phyloP scores from a whole-genome alignment of 1,140 invertebrate genomes.

The Pollicipes pollicipes region DNA sequence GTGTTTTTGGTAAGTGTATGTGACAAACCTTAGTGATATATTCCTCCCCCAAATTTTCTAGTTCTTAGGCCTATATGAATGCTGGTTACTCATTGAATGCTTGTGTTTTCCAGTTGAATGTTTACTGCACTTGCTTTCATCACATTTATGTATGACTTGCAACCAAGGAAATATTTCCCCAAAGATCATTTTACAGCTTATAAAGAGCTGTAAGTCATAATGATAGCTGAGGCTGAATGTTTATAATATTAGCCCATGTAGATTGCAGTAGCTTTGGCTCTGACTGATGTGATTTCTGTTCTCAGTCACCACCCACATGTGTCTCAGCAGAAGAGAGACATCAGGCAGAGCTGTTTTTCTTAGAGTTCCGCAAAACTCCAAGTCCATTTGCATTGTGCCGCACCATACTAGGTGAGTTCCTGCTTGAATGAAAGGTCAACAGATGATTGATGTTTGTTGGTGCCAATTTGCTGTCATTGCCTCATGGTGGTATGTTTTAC shows the following conservation, averaged over 20 bases:
- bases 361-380: conserved; percentile 61
- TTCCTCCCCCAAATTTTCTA: too few species aligned
- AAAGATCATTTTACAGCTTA: neutral
- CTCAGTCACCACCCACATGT: conserved; percentile 61
- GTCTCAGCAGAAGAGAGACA: conserved; percentile 56
- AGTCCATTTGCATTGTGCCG: conserved; percentile 61
- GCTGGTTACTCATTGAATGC: too few species aligned
- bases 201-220: neutral
- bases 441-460: too few species aligned
- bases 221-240: conserved; percentile 1
- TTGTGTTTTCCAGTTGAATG: neutral
- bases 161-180: conserved; percentile 3
- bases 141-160: too few species aligned
- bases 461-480: conserved; percentile 9
- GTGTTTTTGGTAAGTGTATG: conserved; percentile 47
- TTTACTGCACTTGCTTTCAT: conserved; percentile 10
- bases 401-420: conserved; percentile 46
- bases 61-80: too few species aligned
- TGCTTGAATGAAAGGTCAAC: too few species aligned
- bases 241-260: neutral
- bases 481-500: neutral
- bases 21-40: too few species aligned
- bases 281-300: conserved; percentile 20
- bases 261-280: conserved; percentile 6
- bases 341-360: conserved; percentile 55